Conservation (phyloP, 1,140 invertebrate genomes). For the Pseudomyrmex concolor region DNA sequence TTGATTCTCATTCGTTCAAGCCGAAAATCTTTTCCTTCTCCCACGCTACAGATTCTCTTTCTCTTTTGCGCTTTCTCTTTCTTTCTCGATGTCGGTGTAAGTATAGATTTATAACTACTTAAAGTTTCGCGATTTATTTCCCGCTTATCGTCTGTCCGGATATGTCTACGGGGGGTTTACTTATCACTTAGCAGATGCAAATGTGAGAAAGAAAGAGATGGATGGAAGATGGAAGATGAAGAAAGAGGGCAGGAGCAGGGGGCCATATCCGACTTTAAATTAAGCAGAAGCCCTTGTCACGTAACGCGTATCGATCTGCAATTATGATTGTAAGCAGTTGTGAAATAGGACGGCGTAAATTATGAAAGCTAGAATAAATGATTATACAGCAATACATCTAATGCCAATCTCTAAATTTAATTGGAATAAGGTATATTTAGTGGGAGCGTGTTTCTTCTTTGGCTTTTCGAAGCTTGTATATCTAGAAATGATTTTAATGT, state of each 20-base stretch:
- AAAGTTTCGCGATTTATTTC: slow-evolving; percentile 85
- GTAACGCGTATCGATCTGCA: slow-evolving; percentile 41
- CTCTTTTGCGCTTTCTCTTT: slow-evolving; percentile 32
- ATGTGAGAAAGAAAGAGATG: slow-evolving; percentile 67
- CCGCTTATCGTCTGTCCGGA: slow-evolving; percentile 83
- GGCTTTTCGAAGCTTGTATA: not conserved
- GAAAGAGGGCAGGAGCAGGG: not conserved
- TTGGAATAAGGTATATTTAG: not conserved
- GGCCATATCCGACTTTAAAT: slow-evolving; percentile 77
- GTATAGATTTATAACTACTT: slow-evolving; percentile 86
- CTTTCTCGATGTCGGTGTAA: slow-evolving; percentile 70
- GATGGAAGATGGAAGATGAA: slow-evolving; percentile 8
- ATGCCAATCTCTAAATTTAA: slow-evolving; percentile 1
- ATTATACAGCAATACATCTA: slow-evolving; percentile 7
- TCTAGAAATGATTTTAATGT: slow-evolving; percentile 51
- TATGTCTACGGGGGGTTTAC: slow-evolving; percentile 83
- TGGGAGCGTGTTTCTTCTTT: not conserved
- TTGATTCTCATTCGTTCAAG: slow-evolving; percentile 47
- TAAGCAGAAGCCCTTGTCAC: slow-evolving; percentile 78
- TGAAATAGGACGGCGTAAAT: slow-evolving; percentile 12
- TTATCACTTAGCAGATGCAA: slow-evolving; percentile 85
- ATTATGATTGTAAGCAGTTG: slow-evolving; percentile 42
- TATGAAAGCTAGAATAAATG: not conserved
- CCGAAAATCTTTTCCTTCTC: slow-evolving; percentile 32
- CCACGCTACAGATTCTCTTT: not conserved